A percentile compares a stretch with the other conserved stretches of the same genome.
phyloP scores from a whole-genome alignment of 2,797 vertebrate species.

The Chloroceryle inda region DNA sequence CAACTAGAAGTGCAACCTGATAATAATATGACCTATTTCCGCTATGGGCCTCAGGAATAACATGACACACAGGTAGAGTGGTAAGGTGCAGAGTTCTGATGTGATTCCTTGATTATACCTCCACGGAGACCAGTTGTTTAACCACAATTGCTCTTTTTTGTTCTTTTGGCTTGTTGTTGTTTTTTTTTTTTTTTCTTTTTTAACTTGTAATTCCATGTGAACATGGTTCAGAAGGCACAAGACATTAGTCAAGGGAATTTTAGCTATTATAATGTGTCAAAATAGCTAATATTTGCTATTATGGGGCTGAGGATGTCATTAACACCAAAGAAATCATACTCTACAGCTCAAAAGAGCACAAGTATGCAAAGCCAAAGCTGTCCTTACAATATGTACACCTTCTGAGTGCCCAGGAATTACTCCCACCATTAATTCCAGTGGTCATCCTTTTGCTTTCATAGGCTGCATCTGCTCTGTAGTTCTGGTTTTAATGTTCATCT shows the following conservation, averaged over 20 bases:
- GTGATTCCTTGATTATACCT: neutral
- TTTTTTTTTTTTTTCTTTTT: neutral
- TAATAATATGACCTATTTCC: neutral
- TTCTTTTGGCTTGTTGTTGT: neutral
- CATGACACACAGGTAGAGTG: neutral
- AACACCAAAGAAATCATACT: neutral
- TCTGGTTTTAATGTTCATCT: neutral
- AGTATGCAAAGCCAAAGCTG: neutral
- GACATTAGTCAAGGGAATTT: neutral
- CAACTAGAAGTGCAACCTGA: neutral
- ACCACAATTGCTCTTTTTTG: neutral
- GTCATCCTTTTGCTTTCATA: neutral
- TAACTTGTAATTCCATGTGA: neutral
- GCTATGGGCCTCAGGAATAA: neutral
- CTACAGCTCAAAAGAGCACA: neutral
- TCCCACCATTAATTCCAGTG: neutral
- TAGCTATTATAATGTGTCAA: neutral
- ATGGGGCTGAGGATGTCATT: neutral
- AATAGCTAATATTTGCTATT: neutral
- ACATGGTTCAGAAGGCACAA: neutral
- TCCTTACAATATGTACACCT: neutral
- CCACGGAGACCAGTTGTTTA: neutral
- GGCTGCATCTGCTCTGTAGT: neutral
- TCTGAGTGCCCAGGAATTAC: neutral
- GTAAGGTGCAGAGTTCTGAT: neutral